Conservation (phyloP, 2,888 invertebrate species). For the Heliconius erato region DNA sequence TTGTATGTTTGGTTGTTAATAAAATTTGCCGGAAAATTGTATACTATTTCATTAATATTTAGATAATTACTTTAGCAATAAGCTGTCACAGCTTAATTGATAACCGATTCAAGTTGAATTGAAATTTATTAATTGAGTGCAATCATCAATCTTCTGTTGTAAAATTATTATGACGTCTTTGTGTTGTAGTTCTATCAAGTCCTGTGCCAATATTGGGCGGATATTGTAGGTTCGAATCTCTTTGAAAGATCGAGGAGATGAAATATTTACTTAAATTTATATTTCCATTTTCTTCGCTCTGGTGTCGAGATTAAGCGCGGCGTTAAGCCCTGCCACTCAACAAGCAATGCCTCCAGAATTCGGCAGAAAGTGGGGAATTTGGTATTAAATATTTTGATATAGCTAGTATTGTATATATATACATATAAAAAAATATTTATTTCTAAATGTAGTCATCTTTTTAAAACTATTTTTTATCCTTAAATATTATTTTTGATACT, state of each 20-base stretch:
- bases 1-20: slow-evolving; percentile 21
- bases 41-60: slow-evolving; percentile 42
- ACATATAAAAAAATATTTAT: background rate
- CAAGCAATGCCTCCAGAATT: too few relatives aligned
- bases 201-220: background rate
- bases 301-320: too few relatives aligned
- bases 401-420: background rate
- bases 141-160: slow-evolving; percentile 46
- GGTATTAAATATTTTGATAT: background rate
- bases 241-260: too few relatives aligned
- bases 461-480: background rate
- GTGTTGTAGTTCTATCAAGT: background rate
- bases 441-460: background rate
- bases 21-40: slow-evolving; percentile 36
- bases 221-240: background rate
- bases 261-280: too few relatives aligned
- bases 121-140: slow-evolving; percentile 48
- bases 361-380: too few relatives aligned
- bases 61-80: slow-evolving; percentile 45
- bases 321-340: too few relatives aligned
- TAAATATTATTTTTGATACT: too few relatives aligned
- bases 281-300: too few relatives aligned
- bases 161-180: slow-evolving; percentile 33
- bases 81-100: slow-evolving; percentile 47
- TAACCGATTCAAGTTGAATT: slow-evolving; percentile 49